Conservation (phyloP, 30 jellyfish, hydroid and myxozoan species). For the Aurelia aurita region DNA sequence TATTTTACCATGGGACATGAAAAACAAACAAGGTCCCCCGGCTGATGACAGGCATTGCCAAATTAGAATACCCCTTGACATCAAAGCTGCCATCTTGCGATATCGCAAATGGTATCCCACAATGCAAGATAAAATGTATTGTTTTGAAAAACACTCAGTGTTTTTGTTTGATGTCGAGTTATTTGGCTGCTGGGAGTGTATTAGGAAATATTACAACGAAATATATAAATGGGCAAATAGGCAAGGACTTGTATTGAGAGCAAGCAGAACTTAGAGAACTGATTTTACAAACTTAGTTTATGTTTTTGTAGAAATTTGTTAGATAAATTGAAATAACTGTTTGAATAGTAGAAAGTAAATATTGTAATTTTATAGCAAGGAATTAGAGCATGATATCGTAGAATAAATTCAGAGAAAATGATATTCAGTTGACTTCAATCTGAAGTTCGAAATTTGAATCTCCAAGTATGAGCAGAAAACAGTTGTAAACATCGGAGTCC, state of each 20-base stretch:
- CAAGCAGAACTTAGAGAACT: background rate
- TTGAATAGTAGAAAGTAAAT: too few relatives aligned
- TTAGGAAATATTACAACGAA: conserved; percentile 53
- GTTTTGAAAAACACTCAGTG: conserved; percentile 64
- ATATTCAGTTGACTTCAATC: too few relatives aligned
- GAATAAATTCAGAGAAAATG: too few relatives aligned
- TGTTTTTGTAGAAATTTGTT: background rate
- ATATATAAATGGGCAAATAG: conserved; percentile 63
- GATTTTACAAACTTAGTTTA: too few relatives aligned
- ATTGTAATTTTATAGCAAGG: too few relatives aligned
- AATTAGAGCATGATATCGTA: too few relatives aligned
- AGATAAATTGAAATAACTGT: background rate
- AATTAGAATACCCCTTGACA: conserved; percentile 38
- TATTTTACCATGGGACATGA: conserved; percentile 63
- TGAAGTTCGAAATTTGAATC: too few relatives aligned
- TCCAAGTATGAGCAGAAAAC: too few relatives aligned
- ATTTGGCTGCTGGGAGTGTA: conserved; percentile 71
- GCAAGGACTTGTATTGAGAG: conserved; percentile 42
- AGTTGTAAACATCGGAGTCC: too few relatives aligned
- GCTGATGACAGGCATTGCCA: conserved; percentile 28
- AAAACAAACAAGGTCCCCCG: conserved; percentile 25
- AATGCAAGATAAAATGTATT: conserved; percentile 46
- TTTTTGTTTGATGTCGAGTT: conserved; percentile 45
- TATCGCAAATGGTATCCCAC: conserved; percentile 63
- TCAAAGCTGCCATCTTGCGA: conserved; percentile 17